Conservation (phyloP, 2,797 vertebrate genomes). For the Prionace glauca region DNA sequence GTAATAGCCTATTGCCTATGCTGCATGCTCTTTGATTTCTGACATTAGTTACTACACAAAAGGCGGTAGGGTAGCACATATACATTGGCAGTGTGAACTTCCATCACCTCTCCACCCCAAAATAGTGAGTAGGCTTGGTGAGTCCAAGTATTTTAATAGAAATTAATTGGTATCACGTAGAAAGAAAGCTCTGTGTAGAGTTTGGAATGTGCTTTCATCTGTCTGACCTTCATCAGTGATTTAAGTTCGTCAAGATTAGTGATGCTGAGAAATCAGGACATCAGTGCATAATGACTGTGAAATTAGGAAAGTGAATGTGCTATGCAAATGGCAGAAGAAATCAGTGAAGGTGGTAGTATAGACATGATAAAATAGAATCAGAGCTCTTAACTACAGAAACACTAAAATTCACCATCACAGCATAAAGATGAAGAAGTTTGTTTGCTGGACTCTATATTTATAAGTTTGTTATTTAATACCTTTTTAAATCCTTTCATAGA, state of each 20-base stretch:
- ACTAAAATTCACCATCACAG: background rate
- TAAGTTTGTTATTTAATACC: conserved; percentile 22
- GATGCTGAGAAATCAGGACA: conserved; percentile 87
- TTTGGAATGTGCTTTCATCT: conserved; percentile 33
- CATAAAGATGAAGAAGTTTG: conserved; percentile 21
- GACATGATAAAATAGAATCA: conserved; percentile 14
- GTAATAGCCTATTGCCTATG: conserved; percentile 79
- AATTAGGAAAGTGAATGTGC: conserved; percentile 84
- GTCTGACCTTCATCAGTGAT: conserved; percentile 88
- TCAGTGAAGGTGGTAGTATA: conserved; percentile 49
- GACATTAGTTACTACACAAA: conserved; percentile 54
- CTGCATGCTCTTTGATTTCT: conserved; percentile 68
- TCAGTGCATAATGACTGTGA: conserved; percentile 98
- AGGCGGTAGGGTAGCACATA: conserved; percentile 8
- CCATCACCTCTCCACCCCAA: background rate
- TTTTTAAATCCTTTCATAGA: conserved; percentile 35
- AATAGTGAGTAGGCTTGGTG: conserved; percentile 9
- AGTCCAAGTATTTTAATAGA: background rate
- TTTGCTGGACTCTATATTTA: background rate
- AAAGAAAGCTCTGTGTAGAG: conserved; percentile 2
- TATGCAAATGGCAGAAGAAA: conserved; percentile 91
- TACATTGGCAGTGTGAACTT: background rate
- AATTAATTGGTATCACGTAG: background rate
- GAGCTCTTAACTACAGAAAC: conserved; percentile 19
- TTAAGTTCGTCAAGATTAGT: conserved; percentile 98